Evolutionary conservation across 2,888 invertebrate genomes (phyloP), one percentile per base, ranked within the genome.

Genomic region (Lochmaea crataegi): DNA sequence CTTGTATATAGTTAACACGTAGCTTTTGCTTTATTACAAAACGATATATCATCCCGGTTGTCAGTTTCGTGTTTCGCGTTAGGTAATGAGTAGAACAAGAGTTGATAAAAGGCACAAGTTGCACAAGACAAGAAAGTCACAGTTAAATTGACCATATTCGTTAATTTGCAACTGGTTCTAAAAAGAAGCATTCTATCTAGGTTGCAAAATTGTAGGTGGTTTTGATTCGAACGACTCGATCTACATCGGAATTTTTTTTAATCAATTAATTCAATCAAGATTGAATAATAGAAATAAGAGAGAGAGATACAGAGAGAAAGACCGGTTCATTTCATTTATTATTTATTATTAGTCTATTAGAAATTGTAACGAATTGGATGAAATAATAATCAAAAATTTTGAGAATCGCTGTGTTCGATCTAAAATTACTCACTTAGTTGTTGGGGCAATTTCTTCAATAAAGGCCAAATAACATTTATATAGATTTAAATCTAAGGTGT

Each of bases 11-110:
- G 67, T 58, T 69, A 69, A 61, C 69, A 66, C 53, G 73, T 67
- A 61, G 32, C 60, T 70, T 67, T 70, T 71, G 67, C 58, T 61
- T 66, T 65, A 77, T 78, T 77, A 76, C 78, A 76, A 77, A 77
- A 75, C 78, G 75, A 78, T 80, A 79, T 75, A 78, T 80, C 78
- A 80, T 77, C 77, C 72, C 71, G 76, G 71, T 73, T 75, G 76
- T 76, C 76, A 74, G 66, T 75, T 73, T 76, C 68, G 72, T 73
- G 73, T 74, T 73, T 72, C 68, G 51, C 61, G 75, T 74, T 76
- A 69, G 72, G 75, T 77, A 76, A 76, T 74, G 70, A 74, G 75
- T 72, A 65, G 76, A 76, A 58, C 73, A 76, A 57, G 72, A 74
- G 65, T 74, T 72, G 77, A 77, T 76, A 76, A 77, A 73, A 75